Conservation (phyloP, 2,113 vertebrate species). For the Tor tambroides region DNA sequence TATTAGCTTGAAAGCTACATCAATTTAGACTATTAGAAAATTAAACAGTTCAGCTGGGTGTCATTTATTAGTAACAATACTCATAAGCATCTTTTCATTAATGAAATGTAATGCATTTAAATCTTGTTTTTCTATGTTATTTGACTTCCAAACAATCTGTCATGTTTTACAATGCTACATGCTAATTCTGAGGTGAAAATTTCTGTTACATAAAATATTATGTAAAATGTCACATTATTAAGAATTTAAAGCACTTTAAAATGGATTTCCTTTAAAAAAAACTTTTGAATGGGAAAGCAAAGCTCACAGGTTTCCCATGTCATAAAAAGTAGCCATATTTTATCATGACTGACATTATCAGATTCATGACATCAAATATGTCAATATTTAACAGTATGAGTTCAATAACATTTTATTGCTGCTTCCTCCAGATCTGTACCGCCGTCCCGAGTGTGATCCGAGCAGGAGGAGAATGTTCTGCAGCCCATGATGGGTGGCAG, state of each 20-base stretch:
- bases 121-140: not conserved
- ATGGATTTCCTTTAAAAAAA: not conserved
- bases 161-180: not conserved
- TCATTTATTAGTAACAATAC: not conserved
- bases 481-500: conserved; percentile 90
- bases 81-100: not conserved
- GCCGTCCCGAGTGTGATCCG: conserved; percentile 58
- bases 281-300: not conserved
- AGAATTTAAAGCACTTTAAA: not conserved
- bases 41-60: not conserved
- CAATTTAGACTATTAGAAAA: not conserved
- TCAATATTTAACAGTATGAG: conserved; percentile 12
- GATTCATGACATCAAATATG: not conserved
- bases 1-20: conserved; percentile 21
- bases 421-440: conserved; percentile 48
- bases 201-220: not conserved
- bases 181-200: conserved; percentile 7
- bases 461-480: conserved; percentile 79
- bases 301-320: not conserved
- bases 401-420: not conserved
- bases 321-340: not conserved
- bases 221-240: not conserved
- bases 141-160: not conserved
- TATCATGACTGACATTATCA: not conserved
- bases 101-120: not conserved